Evolutionary conservation across 2,113 vertebrate genomes (phyloP), one percentile per base, ranked within the genome.

Genomic region (Stigmatopora argus): DNA sequence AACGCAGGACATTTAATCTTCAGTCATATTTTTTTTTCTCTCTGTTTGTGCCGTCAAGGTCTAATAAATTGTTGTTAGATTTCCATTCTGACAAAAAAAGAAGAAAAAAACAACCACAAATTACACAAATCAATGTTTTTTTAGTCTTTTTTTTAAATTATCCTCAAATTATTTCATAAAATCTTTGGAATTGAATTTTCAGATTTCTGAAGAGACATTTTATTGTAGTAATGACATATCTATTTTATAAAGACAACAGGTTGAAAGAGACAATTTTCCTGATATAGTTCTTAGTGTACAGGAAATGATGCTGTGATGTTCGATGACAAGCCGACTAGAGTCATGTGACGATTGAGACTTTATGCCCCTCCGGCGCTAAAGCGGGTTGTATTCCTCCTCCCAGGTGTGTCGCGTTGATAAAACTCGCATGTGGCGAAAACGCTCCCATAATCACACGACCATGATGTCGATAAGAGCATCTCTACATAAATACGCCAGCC

Each of bases 391-490:
- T 67, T 56, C 47, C 67, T 67, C 59, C 9, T 23, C 71, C 69
- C 81, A 87, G 82, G 80, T 72, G 77, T 77, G 80, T 73, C 67
- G 66, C 44, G 0, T 58, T 77, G 70, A 73, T 81, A 83, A 89
- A 90, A 89, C 80, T 88, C 64, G 14, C 77, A 85, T 74, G 74
- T 64, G 70, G 67, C 58, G 73, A 23, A 77, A 75, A 83, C 63
- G 79, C 67, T 63, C 58, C 67, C 49, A 62, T 71, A 77, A 78
- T 80, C 70, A 62, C 63, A 64, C 19, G 5, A 14, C 51, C 23
- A 6, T 18, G 48, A 62, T 64, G 78, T 80, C 65, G 74, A 85
- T 69, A 67, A 72, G 65, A 65, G 69, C 81, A 77, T 86, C 71
- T 75, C 75, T 77, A 79, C 79, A 64, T 62, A 45, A 72, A 57